phyloP scores from a whole-genome alignment of 1,140 invertebrate species.

The Pogonomyrmex californicus region DNA sequence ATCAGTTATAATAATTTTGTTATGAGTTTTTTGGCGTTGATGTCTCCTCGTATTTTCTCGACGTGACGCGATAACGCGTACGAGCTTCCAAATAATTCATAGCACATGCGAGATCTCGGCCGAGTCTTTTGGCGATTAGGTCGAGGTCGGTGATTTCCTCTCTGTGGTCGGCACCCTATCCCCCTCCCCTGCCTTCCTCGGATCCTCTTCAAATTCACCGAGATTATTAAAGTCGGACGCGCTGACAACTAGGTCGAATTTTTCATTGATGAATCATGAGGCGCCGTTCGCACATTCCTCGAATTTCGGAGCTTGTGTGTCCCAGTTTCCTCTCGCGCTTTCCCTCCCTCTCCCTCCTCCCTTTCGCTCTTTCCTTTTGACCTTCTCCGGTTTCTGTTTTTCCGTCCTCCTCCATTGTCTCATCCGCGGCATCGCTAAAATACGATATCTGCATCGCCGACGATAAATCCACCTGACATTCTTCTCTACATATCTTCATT shows the following conservation, averaged over 20 bases:
- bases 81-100: slow-evolving; percentile 30
- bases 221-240: slow-evolving; percentile 68
- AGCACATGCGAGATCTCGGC: slow-evolving; percentile 26
- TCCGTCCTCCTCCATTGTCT: slow-evolving; percentile 5
- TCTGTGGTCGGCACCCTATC: background rate
- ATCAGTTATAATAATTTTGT: background rate
- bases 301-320: slow-evolving; percentile 62
- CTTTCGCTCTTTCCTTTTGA: background rate
- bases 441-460: slow-evolving; percentile 58
- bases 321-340: slow-evolving; percentile 57
- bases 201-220: slow-evolving; percentile 36
- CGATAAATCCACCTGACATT: slow-evolving; percentile 31
- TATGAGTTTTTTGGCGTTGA: background rate
- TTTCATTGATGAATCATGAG: slow-evolving; percentile 75
- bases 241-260: slow-evolving; percentile 73
- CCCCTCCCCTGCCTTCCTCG: background rate
- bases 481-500: slow-evolving; percentile 1
- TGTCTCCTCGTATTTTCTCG: slow-evolving; percentile 17
- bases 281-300: slow-evolving; percentile 52
- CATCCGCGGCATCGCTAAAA: slow-evolving; percentile 31
- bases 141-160: slow-evolving; percentile 66
- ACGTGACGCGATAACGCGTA: slow-evolving; percentile 7
- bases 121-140: slow-evolving; percentile 46
- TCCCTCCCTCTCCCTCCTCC: background rate
- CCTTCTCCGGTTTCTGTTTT: slow-evolving; percentile 1